Conservation (phyloP, 1,140 invertebrate species). For the Diuraphis noxia region DNA sequence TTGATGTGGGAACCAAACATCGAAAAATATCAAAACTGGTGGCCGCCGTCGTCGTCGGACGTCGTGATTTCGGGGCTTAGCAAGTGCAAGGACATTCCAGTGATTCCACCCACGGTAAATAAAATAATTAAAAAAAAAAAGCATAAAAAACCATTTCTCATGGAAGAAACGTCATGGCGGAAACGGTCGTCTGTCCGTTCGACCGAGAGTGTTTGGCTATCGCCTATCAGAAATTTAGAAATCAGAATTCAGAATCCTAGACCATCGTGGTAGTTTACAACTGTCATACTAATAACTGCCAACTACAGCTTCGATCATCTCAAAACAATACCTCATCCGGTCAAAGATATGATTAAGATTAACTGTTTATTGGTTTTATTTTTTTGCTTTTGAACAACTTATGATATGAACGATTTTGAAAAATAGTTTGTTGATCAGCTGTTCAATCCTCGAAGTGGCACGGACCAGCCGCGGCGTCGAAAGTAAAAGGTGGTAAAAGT, state of each 20-base stretch:
- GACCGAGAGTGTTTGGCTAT: too few species aligned
- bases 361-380: not conserved
- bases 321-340: not conserved
- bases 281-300: too few species aligned
- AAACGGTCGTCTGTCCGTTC: not conserved
- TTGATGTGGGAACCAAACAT: conserved; percentile 50
- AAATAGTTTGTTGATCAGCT: not conserved
- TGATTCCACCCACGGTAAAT: conserved; percentile 54
- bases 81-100: conserved; percentile 53
- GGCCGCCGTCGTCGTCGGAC: conserved; percentile 3
- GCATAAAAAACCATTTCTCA: conserved; percentile 1
- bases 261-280: too few species aligned
- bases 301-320: not conserved
- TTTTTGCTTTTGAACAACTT: not conserved
- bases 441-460: not conserved
- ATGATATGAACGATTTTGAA: not conserved
- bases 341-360: not conserved
- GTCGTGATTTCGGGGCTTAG: conserved; percentile 50
- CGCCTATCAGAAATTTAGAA: too few species aligned
- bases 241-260: not conserved
- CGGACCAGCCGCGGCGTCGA: not conserved
- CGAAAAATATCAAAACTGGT: conserved; percentile 44
- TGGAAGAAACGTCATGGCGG: conserved; percentile 43
- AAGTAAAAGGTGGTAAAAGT: conserved; percentile 10
- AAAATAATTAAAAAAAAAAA: conserved; percentile 42